Conservation (phyloP, 1,140 invertebrate genomes). For the Reticulitermes speratus region DNA sequence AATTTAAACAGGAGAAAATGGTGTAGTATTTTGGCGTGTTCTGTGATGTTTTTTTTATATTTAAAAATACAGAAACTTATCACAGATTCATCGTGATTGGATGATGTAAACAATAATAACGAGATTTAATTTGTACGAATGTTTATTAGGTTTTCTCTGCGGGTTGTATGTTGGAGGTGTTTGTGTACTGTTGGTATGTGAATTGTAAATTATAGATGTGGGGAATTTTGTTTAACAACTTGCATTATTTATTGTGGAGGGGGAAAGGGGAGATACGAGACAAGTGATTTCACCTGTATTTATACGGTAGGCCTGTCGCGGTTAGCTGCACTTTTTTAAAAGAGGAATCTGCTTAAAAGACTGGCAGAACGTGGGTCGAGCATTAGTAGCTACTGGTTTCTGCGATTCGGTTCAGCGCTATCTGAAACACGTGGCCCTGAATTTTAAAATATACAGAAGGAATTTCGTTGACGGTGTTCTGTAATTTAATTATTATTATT, state of each 20-base stretch:
- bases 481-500: no score
- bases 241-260: not conserved
- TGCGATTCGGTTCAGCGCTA: no score
- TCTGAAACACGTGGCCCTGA: no score
- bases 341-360: no score
- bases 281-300: not conserved
- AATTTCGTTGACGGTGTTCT: no score
- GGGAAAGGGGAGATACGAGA: not conserved
- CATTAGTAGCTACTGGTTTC: no score
- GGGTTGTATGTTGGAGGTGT: not conserved
- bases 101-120: not conserved
- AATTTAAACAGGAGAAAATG: no score
- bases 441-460: no score
- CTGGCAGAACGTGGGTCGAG: no score
- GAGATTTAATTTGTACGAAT: not conserved
- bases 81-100: not conserved
- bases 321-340: no score
- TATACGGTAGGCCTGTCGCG: no score
- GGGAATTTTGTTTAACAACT: not conserved
- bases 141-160: not conserved
- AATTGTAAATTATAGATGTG: not conserved
- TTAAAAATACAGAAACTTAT: not conserved
- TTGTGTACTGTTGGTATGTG: not conserved
- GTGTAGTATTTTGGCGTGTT: no score
- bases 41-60: not conserved